These are phyloP conservation scores for Pteronura brasiliensis DNA, from an alignment of 2,113 vertebrate genomes.

Conservation along the genomic window DNA sequence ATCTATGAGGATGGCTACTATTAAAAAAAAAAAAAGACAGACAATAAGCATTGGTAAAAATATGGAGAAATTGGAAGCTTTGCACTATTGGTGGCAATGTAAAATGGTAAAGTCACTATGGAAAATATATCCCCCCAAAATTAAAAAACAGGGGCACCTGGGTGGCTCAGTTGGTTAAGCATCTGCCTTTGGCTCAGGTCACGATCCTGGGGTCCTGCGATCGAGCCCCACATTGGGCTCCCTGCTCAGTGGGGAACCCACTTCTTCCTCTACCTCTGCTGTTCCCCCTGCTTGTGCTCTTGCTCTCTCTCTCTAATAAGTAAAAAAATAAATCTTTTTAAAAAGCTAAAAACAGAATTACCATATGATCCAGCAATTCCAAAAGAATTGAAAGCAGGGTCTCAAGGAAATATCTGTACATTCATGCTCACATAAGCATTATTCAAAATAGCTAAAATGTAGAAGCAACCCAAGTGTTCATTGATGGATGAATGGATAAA, in stretches of 20 bases:
- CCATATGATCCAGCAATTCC: too few species aligned
- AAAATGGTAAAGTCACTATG: background rate
- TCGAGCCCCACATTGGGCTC: too few species aligned
- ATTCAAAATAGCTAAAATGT: background rate
- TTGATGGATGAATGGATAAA: background rate
- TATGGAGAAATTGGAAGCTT: background rate
- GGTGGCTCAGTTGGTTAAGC: too few species aligned
- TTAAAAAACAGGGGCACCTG: background rate
- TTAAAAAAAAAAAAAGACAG: background rate
- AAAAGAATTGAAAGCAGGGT: background rate
- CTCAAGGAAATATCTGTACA: background rate
- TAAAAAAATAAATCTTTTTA: too few species aligned
- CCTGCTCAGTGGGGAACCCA: too few species aligned
- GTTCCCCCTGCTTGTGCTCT: too few species aligned
- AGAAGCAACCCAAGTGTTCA: background rate
- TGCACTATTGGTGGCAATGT: background rate
- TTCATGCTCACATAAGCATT: background rate
- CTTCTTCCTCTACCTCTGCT: too few species aligned
- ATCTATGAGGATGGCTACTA: background rate
- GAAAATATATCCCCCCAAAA: background rate
- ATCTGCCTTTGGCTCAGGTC: too few species aligned
- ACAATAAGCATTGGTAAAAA: background rate
- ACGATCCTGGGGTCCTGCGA: too few species aligned
- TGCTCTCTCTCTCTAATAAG: too few species aligned
- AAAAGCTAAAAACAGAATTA: too few species aligned